Base-by-base conservation (phyloP, 2,797 vertebrate species). In the Aselliscus stoliczkanus region DNA sequence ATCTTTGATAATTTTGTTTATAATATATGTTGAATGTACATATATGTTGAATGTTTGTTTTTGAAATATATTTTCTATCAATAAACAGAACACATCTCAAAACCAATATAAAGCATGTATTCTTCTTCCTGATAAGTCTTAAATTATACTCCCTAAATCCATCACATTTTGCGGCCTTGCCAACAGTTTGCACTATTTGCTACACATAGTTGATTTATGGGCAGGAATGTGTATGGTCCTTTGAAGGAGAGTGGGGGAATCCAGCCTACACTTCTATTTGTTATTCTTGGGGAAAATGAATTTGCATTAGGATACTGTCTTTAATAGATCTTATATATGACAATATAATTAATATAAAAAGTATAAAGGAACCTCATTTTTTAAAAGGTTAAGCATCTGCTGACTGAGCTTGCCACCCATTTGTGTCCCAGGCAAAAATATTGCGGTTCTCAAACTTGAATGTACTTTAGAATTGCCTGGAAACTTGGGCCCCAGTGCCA, bases 21-120 rank as follows among this genome's bases (percentile, higher is more conserved):
- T 42, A 42, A 42, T 42, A 42, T 92, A 34, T 87, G 37, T 96
- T 64, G 52, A 86, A 90, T 96, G 65, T 90, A 42, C 42, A 42
- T 42, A 42, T 92, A 34, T 87, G 37, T 96, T 64, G 52, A 86
- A 90, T 96, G 65, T 90, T 70, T 95, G 47, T 90, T 95, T 88
- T 77, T 95, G 73, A 91, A 93, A 62, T 95, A 44, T 50, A 75
- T 88, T 90, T 97, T 94, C 42, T 93, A 67, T 70, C 88, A 97
- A 96, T 97, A 97, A 97, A 97, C 31, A 93, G 79, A 95, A 76
- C 14, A 64, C 62, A 93, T 95, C 82, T 89, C 65, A 96, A 96
- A 97, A 95, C 84, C 44, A 87, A 5, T 86, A 77, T 86, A 94
- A 94, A 95, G 67, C 56, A 96, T 95, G 83, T 47, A 83, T 90